Evolutionary conservation across 2,888 invertebrate species (phyloP).

Genomic region (Leptarthrus brevirostris): DNA sequence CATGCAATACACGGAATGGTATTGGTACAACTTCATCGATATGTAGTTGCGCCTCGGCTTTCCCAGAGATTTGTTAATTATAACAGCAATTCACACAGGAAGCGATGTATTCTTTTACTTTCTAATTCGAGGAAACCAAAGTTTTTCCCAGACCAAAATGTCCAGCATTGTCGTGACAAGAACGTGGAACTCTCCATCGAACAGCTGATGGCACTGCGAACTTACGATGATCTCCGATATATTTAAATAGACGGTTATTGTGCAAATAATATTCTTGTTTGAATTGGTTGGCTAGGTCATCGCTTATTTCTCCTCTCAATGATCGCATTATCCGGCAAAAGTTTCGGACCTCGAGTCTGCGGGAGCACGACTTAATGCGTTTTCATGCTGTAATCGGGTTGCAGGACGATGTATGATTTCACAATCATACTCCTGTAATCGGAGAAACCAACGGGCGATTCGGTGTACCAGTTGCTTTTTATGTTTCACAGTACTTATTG

Average conservation of each 20-base stretch:
- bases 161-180: slow-evolving; percentile 51
- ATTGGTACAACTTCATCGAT: slow-evolving; percentile 51
- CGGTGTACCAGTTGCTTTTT: slow-evolving; percentile 58
- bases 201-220: slow-evolving; percentile 53
- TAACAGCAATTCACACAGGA: slow-evolving; percentile 50
- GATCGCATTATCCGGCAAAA: neutral
- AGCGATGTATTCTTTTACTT: slow-evolving; percentile 47
- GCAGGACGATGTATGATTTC: slow-evolving; percentile 54
- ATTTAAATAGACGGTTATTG: neutral
- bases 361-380: slow-evolving; percentile 58
- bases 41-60: slow-evolving; percentile 48
- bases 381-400: slow-evolving; percentile 59
- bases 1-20: slow-evolving; percentile 52
- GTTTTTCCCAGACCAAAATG: slow-evolving; percentile 54
- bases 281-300: neutral
- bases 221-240: neutral
- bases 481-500: slow-evolving; percentile 58
- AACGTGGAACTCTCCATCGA: slow-evolving; percentile 49
- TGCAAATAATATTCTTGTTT: neutral
- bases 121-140: slow-evolving; percentile 55
- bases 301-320: too few species aligned
- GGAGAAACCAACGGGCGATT: slow-evolving; percentile 58
- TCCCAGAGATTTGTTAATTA: slow-evolving; percentile 38
- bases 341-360: slow-evolving; percentile 49
- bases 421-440: slow-evolving; percentile 56